Evolutionary conservation across 2,113 vertebrate genomes (phyloP).

Genomic region (Pantherophis guttatus): DNA sequence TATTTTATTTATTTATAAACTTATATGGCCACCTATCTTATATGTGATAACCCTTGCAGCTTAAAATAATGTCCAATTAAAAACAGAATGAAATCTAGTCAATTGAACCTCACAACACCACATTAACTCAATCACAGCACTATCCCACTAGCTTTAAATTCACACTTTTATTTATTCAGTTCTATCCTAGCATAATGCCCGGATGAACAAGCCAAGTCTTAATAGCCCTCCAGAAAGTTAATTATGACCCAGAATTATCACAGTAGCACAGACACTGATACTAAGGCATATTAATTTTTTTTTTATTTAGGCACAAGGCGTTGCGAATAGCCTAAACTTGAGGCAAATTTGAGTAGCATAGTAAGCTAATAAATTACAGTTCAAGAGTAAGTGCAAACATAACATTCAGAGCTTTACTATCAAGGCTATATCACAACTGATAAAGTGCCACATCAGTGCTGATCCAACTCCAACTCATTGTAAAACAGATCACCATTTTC

Average conservation of each 20-base stretch:
- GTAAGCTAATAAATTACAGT: conserved; percentile 71
- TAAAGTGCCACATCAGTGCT: conserved; percentile 81
- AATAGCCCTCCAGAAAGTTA: neutral
- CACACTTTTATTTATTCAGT: neutral
- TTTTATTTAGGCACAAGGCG: conserved; percentile 90
- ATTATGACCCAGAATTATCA: neutral
- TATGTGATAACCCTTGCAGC: neutral
- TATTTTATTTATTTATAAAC: neutral
- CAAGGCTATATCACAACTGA: conserved; percentile 77
- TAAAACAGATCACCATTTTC: conserved; percentile 60
- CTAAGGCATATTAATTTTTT: conserved; percentile 74
- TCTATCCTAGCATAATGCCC: neutral
- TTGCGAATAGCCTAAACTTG: conserved; percentile 72
- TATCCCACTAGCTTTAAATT: neutral
- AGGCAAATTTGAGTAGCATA: conserved; percentile 71
- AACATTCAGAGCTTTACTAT: conserved; percentile 78
- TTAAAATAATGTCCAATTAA: neutral
- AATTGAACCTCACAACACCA: neutral
- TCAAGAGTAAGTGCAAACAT: conserved; percentile 76
- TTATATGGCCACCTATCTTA: neutral
- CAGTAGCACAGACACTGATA: conserved; percentile 54
- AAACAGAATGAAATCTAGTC: neutral
- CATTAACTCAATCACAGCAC: neutral
- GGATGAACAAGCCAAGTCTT: neutral
- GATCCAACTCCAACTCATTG: conserved; percentile 69